Evolutionary conservation across 2,888 invertebrate genomes (phyloP), one percentile per base, ranked within the genome.

Genomic region (Subacronicta megacephala): DNA sequence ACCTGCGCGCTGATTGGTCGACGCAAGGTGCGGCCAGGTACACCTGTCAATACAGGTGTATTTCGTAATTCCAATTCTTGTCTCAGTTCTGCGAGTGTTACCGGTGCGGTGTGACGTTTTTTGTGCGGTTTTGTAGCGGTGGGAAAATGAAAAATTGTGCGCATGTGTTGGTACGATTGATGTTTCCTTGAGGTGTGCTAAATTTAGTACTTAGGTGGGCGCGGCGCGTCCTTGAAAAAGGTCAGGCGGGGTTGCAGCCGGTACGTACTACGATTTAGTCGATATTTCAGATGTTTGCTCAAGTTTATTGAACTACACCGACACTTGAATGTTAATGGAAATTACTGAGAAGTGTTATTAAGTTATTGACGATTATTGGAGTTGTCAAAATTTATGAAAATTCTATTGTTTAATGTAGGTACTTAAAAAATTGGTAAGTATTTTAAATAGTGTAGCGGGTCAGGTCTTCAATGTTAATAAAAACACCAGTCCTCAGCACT

Each of bases 171-270:
- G 76, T 80, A 80, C 87, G 88, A 93, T 93, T 93, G 93, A 93
- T 92, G 92, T 93, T 93, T 92, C 84, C 92, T 92, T 92, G 93
- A 93, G 93, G 93, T 92, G 92, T 81, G 87, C 90, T 92, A 90
- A 90, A 92, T 93, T 89, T 90, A 90, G 92, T 81, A 72, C 65
- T 77, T 80, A 88, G 92, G 90, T 90, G 87, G 87, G 87, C 74
- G 87, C 82, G 90, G 85, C 83, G 84, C 87, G 87, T 84, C 90
- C 90, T 85, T 87, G 62, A 46, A 41, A 56, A 73, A 85, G 86
- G 85, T 87, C 87, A 72, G 44, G 63, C 55, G 73, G 61, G 70
- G 66, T 69, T 15, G 57, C 65, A 60, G 50, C 29, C 41, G 63
- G 67, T 65, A 65, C 13, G 63, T 53, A 55, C 35, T 52, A 40